Evolutionary conservation across 2,888 invertebrate genomes (phyloP).

Genomic region (Nephrocerus scutellatus): DNA sequence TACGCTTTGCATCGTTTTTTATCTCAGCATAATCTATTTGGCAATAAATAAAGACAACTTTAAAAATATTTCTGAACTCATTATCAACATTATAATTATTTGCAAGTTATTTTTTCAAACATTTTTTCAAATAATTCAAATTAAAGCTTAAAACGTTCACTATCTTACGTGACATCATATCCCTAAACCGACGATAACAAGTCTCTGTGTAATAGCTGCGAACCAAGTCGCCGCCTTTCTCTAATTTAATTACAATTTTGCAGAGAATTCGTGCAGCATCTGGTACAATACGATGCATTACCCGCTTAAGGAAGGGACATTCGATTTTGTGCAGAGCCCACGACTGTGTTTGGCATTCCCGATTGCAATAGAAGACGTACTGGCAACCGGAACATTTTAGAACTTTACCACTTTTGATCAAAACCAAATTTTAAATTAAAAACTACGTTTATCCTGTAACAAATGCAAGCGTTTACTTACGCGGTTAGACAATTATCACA

Average conservation of each 20-base stretch:
- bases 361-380: slow-evolving; percentile 75
- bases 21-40: slow-evolving; percentile 72
- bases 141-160: background rate
- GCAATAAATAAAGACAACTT: background rate
- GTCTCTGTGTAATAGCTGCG: slow-evolving; percentile 63
- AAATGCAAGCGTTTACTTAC: slow-evolving; percentile 49
- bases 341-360: slow-evolving; percentile 69
- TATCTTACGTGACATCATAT: slow-evolving; percentile 83
- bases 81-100: no score
- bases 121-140: no score
- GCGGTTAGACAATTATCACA: slow-evolving; percentile 72
- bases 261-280: slow-evolving; percentile 77
- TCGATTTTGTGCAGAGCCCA: slow-evolving; percentile 81
- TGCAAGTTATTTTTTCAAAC: no score
- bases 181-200: slow-evolving; percentile 69
- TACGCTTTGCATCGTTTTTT: slow-evolving; percentile 62
- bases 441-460: background rate
- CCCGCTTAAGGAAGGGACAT: slow-evolving; percentile 66
- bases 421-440: background rate
- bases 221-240: slow-evolving; percentile 61
- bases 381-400: slow-evolving; percentile 78
- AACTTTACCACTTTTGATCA: slow-evolving; percentile 55
- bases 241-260: slow-evolving; percentile 56
- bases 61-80: background rate
- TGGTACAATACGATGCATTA: slow-evolving; percentile 66